phyloP scores from a whole-genome alignment of 2,888 invertebrate genomes.

The Nezara viridula region DNA sequence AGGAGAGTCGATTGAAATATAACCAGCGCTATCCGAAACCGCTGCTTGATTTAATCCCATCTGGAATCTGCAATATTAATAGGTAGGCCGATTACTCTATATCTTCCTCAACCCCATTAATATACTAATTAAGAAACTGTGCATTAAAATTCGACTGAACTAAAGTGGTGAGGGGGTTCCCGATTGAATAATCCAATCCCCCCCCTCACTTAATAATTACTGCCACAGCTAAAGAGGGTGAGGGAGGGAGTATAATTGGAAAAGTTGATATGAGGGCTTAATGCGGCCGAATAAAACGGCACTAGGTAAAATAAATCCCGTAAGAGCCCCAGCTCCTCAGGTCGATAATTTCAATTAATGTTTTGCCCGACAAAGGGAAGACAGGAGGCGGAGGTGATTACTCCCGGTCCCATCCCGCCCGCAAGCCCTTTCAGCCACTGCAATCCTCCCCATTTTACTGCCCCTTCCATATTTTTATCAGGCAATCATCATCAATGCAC shows the following conservation, averaged over 20 bases:
- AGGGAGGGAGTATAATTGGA: constrained; percentile 36
- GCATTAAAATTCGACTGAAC: constrained; percentile 4
- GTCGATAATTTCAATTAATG: constrained; percentile 60
- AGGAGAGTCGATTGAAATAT: too few relatives aligned
- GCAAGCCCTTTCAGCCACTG: neutral
- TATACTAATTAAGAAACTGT: constrained; percentile 35
- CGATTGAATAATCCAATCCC: constrained; percentile 52
- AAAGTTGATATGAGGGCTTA: constrained; percentile 56
- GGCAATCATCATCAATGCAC: too few relatives aligned
- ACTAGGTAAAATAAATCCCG: constrained; percentile 47
- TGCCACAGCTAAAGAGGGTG: neutral
- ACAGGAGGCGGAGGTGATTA: constrained; percentile 55
- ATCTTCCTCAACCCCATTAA: neutral
- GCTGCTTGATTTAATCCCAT: neutral
- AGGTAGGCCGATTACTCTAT: neutral
- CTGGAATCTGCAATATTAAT: neutral
- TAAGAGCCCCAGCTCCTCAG: constrained; percentile 6
- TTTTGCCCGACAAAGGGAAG: constrained; percentile 54
- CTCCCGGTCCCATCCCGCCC: neutral
- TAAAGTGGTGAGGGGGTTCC: constrained; percentile 5
- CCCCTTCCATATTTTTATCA: neutral
- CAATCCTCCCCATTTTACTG: neutral
- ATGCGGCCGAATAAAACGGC: constrained; percentile 54
- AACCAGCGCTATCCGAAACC: neutral
- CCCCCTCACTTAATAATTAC: constrained; percentile 46